A percentile compares a stretch with the other conserved stretches of the same genome.
These are phyloP conservation scores for Phortica magna DNA, from an alignment of 2,888 invertebrate species.

Conservation along the genomic window DNA sequence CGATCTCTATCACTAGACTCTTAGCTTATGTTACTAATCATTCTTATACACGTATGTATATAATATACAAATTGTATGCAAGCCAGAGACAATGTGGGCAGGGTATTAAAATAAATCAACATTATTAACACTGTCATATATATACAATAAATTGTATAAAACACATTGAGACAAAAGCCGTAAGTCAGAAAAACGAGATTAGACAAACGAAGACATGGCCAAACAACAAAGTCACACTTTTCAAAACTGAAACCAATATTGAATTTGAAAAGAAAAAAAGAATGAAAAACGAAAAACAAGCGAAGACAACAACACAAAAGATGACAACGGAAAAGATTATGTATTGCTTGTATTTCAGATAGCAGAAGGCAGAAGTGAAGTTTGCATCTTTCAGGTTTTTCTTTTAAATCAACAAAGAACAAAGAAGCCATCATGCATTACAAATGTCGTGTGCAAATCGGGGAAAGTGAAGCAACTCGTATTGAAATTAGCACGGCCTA, in stretches of 20 bases:
- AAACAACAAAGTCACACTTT: conserved; percentile 39
- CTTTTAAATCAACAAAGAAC: background rate
- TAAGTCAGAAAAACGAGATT: conserved; percentile 54
- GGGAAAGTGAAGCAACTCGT: background rate
- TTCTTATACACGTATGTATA: background rate
- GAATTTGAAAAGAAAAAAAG: conserved; percentile 36
- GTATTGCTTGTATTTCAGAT: background rate
- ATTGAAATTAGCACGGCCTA: background rate
- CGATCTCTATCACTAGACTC: no score
- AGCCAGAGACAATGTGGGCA: no score
- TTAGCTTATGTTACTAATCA: background rate
- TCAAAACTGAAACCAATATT: conserved; percentile 46
- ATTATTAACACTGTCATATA: conserved; percentile 29
- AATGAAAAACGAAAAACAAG: conserved; percentile 4
- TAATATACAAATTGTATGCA: background rate
- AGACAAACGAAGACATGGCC: conserved; percentile 65
- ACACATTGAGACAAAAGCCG: conserved; percentile 49
- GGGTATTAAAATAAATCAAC: conserved; percentile 43
- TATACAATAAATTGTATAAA: conserved; percentile 65
- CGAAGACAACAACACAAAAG: background rate
- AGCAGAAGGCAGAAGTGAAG: background rate
- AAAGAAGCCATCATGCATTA: no score
- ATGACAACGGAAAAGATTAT: background rate
- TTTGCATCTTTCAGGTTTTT: background rate
- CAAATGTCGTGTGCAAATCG: no score